These are phyloP conservation scores for Calyptommatus sinebrachiatus DNA, from an alignment of 2,113 vertebrate genomes.

Conservation along the genomic window DNA sequence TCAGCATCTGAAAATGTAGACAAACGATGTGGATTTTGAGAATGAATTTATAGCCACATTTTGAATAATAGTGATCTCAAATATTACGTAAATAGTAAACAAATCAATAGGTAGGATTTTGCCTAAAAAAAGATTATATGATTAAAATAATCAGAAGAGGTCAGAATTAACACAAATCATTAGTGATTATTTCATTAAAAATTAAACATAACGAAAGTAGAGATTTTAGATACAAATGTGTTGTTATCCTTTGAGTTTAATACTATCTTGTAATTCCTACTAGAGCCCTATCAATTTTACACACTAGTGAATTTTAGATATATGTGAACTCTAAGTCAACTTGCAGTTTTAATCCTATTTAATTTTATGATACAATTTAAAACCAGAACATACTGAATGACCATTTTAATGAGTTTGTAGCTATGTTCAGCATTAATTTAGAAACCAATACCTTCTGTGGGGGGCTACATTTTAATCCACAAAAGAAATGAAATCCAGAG, in stretches of 20 bases:
- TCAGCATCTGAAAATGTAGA: no score
- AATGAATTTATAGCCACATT: no score
- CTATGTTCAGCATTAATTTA: slow-evolving; percentile 32
- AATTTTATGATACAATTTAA: slow-evolving; percentile 65
- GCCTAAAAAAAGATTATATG: no score
- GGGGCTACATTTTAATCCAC: slow-evolving; percentile 52
- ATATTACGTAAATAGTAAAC: no score
- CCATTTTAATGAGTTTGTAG: slow-evolving; percentile 63
- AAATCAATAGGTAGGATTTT: no score
- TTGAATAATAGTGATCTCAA: no score
- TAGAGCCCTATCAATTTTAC: slow-evolving; percentile 26
- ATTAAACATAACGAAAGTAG: neutral
- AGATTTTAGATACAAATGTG: slow-evolving; percentile 13
- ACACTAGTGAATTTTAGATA: slow-evolving; percentile 27
- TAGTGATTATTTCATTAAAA: no score
- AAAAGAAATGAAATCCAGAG: slow-evolving; percentile 66
- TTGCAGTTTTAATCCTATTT: slow-evolving; percentile 53
- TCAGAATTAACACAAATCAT: no score
- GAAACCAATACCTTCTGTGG: slow-evolving; percentile 59
- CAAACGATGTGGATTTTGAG: no score
- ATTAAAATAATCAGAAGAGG: no score
- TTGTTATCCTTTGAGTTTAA: slow-evolving; percentile 31
- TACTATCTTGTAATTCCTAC: slow-evolving; percentile 42
- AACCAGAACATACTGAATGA: slow-evolving; percentile 63
- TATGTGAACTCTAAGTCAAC: slow-evolving; percentile 61